A percentile compares a stretch with the other conserved stretches of the same genome.
Conservation (phyloP, 2,113 vertebrate species). For the Haemorhous mexicanus region DNA sequence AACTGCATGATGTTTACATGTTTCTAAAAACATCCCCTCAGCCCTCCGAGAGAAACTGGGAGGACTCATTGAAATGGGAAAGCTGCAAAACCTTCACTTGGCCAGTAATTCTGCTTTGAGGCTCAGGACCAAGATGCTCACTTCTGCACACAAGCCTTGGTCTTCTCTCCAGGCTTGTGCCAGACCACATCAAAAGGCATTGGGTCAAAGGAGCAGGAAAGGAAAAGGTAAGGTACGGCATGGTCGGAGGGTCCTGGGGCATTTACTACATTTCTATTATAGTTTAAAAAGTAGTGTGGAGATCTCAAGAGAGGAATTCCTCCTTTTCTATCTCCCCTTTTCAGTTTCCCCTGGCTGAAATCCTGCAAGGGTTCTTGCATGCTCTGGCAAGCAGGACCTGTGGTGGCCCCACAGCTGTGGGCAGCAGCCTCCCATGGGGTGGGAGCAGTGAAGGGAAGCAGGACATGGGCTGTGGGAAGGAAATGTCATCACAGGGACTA, state of each 20-base stretch:
- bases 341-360: not conserved
- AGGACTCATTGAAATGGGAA: not conserved
- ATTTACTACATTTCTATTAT: not conserved
- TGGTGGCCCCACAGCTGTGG: accelerated
- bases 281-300: not conserved
- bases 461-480: not conserved
- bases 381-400: not conserved
- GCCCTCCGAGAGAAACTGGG: not conserved
- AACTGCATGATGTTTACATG: slow-evolving; percentile 31
- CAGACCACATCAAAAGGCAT: not conserved
- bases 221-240: not conserved
- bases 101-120: not conserved
- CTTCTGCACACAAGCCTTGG: not conserved
- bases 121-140: not conserved
- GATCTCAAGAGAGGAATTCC: not conserved
- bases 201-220: not conserved
- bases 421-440: not conserved
- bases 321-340: not conserved
- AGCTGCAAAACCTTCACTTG: not conserved
- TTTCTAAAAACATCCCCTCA: slow-evolving; percentile 24
- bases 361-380: not conserved
- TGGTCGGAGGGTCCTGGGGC: not conserved
- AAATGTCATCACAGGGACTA: not conserved
- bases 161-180: not conserved
- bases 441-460: not conserved